Base-by-base conservation (phyloP, 2,888 invertebrate genomes). In the Calameuta idolon region DNA sequence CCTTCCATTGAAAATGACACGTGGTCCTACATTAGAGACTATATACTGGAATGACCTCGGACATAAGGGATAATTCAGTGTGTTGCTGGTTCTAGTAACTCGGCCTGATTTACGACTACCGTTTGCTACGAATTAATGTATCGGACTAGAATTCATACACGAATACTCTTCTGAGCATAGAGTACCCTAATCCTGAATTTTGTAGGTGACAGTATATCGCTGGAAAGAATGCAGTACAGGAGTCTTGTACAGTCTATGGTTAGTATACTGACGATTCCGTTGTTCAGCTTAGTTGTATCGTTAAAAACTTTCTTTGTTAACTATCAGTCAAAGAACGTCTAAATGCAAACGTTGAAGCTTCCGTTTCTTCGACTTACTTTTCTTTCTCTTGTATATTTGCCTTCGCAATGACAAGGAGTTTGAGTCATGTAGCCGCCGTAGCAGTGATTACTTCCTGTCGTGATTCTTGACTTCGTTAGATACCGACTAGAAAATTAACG, bases 61-160 rank as follows among this genome's bases (percentile, higher is more conserved):
- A 77, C 76, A 74, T 78, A 37, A 81, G 79, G 79, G 76, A 75
- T 84, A 81, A 82, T 80, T 81, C 81, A 81, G 78, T 77, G 75
- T 74, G 55, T 15, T 75, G 73, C 78, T 69, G 74, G 37, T 35
- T 34, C 74, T 75, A 79, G 75, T 71, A 75, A 75, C 77, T 74
- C 79, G 79, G 37, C 76, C 40, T 81, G 83, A 85, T 86, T 84
- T 86, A 86, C 81, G 75, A 68, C 73, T 77, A 34, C 81, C 79
- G 79, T 55, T 80, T 76, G 34, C 75, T 31, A 75, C 77, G 30
- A 71, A 30, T 71, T 34, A 71, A 71, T 71, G 71, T 31, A 30
- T 34, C 23, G 23, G 23, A 34, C 34, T 71, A 31, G 71, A 34
- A 30, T 71, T 30, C 71, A 71, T 30, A 23, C 71, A 71, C 71